Percentiles rank a stretch among this genome's conserved stretches.
Conservation (phyloP, 30 jellyfish, hydroid and myxozoan species). For the Mastigias papua region DNA sequence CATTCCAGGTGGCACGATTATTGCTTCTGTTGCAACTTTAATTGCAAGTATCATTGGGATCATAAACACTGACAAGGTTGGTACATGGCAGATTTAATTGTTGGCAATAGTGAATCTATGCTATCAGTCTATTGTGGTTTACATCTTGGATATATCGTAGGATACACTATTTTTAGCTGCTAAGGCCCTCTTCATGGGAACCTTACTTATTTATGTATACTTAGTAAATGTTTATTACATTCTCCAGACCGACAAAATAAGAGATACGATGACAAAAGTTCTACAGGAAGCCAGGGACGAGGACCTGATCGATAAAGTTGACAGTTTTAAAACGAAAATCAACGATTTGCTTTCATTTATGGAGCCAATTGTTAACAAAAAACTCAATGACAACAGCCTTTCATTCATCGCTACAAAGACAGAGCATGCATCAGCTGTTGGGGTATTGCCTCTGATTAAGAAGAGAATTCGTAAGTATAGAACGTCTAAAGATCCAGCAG, state of each 20-base stretch:
- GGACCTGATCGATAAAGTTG: slow-evolving; percentile 11
- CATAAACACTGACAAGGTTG: slow-evolving; percentile 4
- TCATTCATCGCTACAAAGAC: background rate
- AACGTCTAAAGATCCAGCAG: background rate
- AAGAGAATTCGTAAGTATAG: background rate
- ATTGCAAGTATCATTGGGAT: slow-evolving; percentile 21
- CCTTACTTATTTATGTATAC: too few relatives aligned
- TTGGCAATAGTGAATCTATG: too few relatives aligned
- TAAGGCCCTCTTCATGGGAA: too few relatives aligned
- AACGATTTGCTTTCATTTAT: background rate
- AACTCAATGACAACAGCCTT: background rate
- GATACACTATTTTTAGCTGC: too few relatives aligned
- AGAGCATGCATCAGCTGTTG: slow-evolving; percentile 7
- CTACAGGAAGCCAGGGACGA: slow-evolving; percentile 24
- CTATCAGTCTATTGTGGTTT: too few relatives aligned
- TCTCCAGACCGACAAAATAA: too few relatives aligned
- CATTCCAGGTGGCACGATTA: slow-evolving; percentile 17
- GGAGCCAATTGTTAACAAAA: background rate
- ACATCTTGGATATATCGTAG: too few relatives aligned
- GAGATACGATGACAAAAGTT: too few relatives aligned
- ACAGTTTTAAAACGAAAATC: background rate
- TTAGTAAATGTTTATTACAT: too few relatives aligned
- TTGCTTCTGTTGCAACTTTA: slow-evolving; percentile 15
- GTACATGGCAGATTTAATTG: too few relatives aligned
- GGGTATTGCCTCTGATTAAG: background rate